A percentile compares a stretch with the other conserved stretches of the same genome.
phyloP scores from a whole-genome alignment of 2,888 invertebrate species.

The Lepidochitona cinerea region DNA sequence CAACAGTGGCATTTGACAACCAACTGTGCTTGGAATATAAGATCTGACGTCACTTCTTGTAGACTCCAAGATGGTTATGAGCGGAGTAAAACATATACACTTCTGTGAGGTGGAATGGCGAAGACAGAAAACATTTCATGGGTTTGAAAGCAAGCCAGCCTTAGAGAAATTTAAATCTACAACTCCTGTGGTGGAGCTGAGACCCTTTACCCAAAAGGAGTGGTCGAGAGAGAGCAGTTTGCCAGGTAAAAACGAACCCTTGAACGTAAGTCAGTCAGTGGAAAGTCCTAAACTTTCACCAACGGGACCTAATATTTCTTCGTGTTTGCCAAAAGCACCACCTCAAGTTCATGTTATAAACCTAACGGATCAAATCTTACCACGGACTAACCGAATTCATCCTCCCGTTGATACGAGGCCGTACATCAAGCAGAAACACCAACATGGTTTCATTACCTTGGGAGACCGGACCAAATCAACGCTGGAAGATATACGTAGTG shows the following conservation, averaged over 20 bases:
- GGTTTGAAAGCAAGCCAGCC: not conserved
- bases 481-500: slow-evolving; percentile 36
- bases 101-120: slow-evolving; percentile 10
- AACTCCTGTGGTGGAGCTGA: slow-evolving; percentile 53
- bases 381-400: not conserved
- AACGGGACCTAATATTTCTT: not conserved
- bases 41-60: too few species aligned
- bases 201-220: slow-evolving; percentile 53
- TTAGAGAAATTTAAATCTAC: slow-evolving; percentile 28
- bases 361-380: not conserved
- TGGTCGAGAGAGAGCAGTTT: slow-evolving; percentile 59
- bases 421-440: not conserved
- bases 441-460: slow-evolving; percentile 47
- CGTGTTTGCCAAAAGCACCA: not conserved
- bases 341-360: not conserved
- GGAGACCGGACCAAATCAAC: slow-evolving; percentile 52
- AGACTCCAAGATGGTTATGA: too few species aligned
- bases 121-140: slow-evolving; percentile 9
- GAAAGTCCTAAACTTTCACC: not conserved
- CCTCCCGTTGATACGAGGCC: not conserved
- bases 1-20: too few species aligned
- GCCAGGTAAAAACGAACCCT: slow-evolving; percentile 21
- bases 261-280: not conserved
- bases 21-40: too few species aligned
- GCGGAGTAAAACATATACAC: too few species aligned